Base-by-base conservation (phyloP, 2,113 vertebrate species). In the Hoplias malabaricus region DNA sequence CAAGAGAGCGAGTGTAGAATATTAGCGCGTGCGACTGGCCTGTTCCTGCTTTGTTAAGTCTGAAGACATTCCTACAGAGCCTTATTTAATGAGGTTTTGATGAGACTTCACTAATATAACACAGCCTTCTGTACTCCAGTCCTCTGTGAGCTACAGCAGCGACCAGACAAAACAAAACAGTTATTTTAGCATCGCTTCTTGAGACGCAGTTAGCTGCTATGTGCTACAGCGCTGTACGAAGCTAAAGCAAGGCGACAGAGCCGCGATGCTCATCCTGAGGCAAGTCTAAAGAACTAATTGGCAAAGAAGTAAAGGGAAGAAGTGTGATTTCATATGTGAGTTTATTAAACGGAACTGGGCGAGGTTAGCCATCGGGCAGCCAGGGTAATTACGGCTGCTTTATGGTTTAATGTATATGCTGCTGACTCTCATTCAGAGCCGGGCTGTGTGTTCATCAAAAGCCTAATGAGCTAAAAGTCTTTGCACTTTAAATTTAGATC, bases 331-430 rank as follows among this genome's bases (percentile, higher is more conserved):
- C 62, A 48, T 56, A 76, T 69, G 70, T 69, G 40, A 42, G 66
- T 80, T 67, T 80, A 80, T 74, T 80, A 74, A 74, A 59, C n/a
- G 31, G n/a, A 74, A 59, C 46, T n/a, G 54, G 69, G 54, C 63
- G 33, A 69, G 13, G 74, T 68, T 69, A 43, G 71, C 71, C n/a
- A 73, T 68, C 53, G 67, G 53, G 71, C 72, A 72, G 56, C 62
- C 27, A 7, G 29, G 71, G 42, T 74, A 80, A 80, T 80, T 80
- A 69, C n/a, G 38, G 53, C 62, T 73, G 19, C 62, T 59, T 73
- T 79, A 66, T 57, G 16, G 63, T 42, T 36, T 27, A 79, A 73
- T 2, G 31, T 40, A 61, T 54, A 57, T 34, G 53, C 48, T 56
- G 63, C 74, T 36, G 46, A 66, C 27, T 56, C 33, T 33, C 62